phyloP scores from a whole-genome alignment of 1,140 invertebrate species.

The Caenorhabditis brenneri region DNA sequence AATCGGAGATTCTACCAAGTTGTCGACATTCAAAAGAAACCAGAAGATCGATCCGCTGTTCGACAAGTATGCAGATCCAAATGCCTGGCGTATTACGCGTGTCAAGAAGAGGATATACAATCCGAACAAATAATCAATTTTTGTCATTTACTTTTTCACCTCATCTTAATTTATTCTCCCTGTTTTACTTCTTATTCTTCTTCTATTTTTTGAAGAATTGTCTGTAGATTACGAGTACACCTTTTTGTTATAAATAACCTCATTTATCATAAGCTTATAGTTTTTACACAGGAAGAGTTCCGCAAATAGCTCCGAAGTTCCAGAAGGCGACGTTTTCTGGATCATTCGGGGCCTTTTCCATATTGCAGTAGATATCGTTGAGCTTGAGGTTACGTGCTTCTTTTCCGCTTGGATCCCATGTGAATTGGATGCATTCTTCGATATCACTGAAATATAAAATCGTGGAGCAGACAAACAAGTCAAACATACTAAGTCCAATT shows the following conservation, averaged over 20 bases:
- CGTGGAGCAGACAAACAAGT: not conserved
- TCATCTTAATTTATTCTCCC: not conserved
- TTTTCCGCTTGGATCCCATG: not conserved
- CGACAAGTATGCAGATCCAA: conserved; percentile 99
- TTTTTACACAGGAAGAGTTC: not conserved
- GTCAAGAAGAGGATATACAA: conserved; percentile 77
- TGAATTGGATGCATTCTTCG: not conserved
- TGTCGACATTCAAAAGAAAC: conserved; percentile 99
- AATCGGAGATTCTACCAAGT: conserved; percentile 97
- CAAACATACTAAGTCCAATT: not conserved
- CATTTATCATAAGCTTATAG: not conserved
- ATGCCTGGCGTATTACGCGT: conserved; percentile 96
- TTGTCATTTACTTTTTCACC: not conserved
- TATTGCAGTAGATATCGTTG: not conserved
- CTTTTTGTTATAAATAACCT: conserved; percentile 13
- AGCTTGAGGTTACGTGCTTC: not conserved
- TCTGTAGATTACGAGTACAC: not conserved
- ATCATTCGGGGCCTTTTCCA: not conserved
- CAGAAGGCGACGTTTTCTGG: not conserved
- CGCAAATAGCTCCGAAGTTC: conserved; percentile 2
- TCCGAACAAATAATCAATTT: conserved; percentile 65
- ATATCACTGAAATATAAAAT: not conserved
- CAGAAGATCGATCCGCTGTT: conserved; percentile 95
- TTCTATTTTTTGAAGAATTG: not conserved
- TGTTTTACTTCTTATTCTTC: not conserved